Evolutionary conservation across 2,888 invertebrate genomes (phyloP).

Genomic region (Nephrotoma appendiculata): DNA sequence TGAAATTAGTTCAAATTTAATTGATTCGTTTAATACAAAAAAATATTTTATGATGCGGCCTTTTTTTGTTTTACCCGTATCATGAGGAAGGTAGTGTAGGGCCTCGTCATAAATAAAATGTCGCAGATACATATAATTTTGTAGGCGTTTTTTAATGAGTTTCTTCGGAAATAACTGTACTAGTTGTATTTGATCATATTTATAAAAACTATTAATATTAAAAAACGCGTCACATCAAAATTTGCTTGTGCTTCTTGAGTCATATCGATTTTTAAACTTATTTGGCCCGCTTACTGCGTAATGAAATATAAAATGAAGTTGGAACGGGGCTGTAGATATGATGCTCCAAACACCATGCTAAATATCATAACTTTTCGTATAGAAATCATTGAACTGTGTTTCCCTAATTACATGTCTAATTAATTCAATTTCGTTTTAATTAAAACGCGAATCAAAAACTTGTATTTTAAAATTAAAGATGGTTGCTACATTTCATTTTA

Average conservation of each 20-base stretch:
- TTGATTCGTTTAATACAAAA: background rate
- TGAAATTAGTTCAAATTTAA: background rate
- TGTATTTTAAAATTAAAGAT: background rate
- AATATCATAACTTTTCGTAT: background rate
- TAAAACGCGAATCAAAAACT: background rate
- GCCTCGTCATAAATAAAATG: background rate
- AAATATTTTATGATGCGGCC: background rate
- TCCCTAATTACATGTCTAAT: background rate
- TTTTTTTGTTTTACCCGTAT: background rate
- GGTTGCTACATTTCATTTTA: background rate
- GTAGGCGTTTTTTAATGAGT: background rate
- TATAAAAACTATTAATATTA: background rate
- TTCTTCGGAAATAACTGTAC: background rate
- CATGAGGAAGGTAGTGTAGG: background rate
- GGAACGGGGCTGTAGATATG: too few species aligned
- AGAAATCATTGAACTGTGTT: background rate
- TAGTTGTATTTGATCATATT: background rate
- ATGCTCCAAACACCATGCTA: background rate
- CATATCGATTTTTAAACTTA: background rate
- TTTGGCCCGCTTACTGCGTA: background rate
- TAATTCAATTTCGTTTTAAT: background rate
- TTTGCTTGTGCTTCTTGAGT: background rate
- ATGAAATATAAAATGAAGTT: background rate
- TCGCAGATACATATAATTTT: background rate
- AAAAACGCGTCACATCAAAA: background rate